Evolutionary conservation across 2,888 invertebrate species (phyloP).

Genomic region (Stenichneumon culpator): DNA sequence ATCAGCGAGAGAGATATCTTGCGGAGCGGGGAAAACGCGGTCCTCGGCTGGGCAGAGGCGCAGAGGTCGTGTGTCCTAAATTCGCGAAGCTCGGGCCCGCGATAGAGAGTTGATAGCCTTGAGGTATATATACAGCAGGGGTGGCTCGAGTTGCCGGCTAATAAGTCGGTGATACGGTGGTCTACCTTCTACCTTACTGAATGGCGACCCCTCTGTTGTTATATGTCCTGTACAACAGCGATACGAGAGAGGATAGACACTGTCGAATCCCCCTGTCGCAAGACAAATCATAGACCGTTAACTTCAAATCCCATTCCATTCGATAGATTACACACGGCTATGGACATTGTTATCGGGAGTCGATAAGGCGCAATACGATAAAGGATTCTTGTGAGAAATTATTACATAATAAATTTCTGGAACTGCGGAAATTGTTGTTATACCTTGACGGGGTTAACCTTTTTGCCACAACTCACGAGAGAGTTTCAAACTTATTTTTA

Average conservation of each 20-base stretch:
- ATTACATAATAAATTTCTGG: not conserved
- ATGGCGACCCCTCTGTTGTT: constrained; percentile 10
- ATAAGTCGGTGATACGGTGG: constrained; percentile 64
- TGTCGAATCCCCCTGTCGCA: not conserved
- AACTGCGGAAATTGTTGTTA: not conserved
- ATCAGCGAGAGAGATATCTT: constrained; percentile 77
- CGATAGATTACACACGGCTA: constrained; percentile 3
- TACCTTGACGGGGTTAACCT: not conserved
- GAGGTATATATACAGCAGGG: constrained; percentile 37
- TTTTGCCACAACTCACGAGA: too few species aligned
- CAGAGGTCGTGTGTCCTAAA: constrained; percentile 62
- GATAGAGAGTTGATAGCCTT: constrained; percentile 48
- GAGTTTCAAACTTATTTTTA: not conserved
- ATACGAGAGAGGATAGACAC: constrained; percentile 30
- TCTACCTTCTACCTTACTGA: constrained; percentile 30
- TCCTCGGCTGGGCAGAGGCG: constrained; percentile 69
- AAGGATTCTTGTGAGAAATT: not conserved
- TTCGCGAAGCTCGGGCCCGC: constrained; percentile 37
- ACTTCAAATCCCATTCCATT: constrained; percentile 6
- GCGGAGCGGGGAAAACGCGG: constrained; percentile 53
- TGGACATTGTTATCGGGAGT: not conserved
- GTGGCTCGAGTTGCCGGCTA: constrained; percentile 54
- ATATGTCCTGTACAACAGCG: constrained; percentile 21
- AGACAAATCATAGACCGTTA: constrained; percentile 5
- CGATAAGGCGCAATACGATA: not conserved